Evolutionary conservation across 2,888 invertebrate genomes (phyloP), one percentile per base, ranked within the genome.

Genomic region (Caenorhabditis sp.): DNA sequence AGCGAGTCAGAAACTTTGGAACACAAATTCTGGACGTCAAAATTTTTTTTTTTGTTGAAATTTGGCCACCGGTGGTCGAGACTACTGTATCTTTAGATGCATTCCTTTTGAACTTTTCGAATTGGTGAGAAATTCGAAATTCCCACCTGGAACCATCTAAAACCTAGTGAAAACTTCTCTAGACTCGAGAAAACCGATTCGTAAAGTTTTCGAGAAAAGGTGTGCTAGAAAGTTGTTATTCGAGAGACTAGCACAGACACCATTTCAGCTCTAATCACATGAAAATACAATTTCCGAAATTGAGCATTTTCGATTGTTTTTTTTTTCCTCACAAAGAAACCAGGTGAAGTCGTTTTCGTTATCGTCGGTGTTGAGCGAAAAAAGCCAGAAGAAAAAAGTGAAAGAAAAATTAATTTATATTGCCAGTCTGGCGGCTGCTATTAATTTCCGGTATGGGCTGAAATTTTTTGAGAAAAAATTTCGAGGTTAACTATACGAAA

Each of bases 211-310:
- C 16, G n/a, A 22, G 44, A 63, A 63, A 63, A 75, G 49, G 41
- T 41, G 44, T 35, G 22, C 28, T 14, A 35, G 24, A 16, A 59
- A 61, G 66, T 76, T 76, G 76, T 76, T 76, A 76, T 76, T n/a
- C 51, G 68, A 35, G 75, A 75, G 47, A 51, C n/a, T 66, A 31
- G 7, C 1, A 38, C 38, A 6, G 22, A 28, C 19, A 24, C 24
- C 51, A 19, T 24, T 51, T 51, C 22, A 19, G 4, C 26, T 2
- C 22, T 64, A 79, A 79, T 70, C 79, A 70, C 63, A 79, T 70
- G 79, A 70, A 79, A 70, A 79, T 79, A 79, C 79, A 79, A 79
- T 79, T 79, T 79, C 79, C 79, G 79, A 79, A 79, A 79, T 79
- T 63, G 79, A 70, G 79, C 79, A 70, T 79, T 79, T 68, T 79